Evolutionary conservation across 2,113 vertebrate genomes (phyloP), one percentile per base, ranked within the genome.

Genomic region (Leptosomus discolor): DNA sequence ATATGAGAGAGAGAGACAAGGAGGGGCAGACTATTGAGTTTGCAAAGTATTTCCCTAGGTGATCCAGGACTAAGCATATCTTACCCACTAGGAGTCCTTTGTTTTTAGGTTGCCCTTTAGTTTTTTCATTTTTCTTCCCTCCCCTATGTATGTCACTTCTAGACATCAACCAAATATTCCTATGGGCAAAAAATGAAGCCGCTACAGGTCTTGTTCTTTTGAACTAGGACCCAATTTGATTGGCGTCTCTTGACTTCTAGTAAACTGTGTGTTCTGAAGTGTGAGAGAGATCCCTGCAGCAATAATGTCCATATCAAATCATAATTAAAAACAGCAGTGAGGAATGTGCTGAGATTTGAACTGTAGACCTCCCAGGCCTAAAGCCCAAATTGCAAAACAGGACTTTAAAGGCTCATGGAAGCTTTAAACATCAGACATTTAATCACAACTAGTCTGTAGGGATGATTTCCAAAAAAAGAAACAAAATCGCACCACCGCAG

Each of bases 321-420:
- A 95, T 95, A 94, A 94, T 95, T 97, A 91, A 89, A 96, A 94
- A 77, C 97, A 92, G 95, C 91, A 91, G 89, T 36, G 90, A 85
- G 50, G 68, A 90, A 91, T 87, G 85, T 82, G 85, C 85, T 93
- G 94, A 97, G 91, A 97, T 90, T 91, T 83, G 95, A 95, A 97
- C 88, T 88, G 90, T 57, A 74, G 91, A 97, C 86, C 85, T 81
- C 82, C 73, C 86, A 95, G 70, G 67, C 84, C 91, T 93, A 87
- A 95, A 89, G 90, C 88, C 88, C 81, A 90, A 96, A 95, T 94
- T 93, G 82, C 91, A 88, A 91, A 90, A 96, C 69, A 94, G 94
- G 84, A 94, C 61, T 97, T 97, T 96, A 97, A 97, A 97, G 94
- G 92, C 93, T 97, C 91, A 91, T 90, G 51, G 85, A 95, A 97